Evolutionary conservation across 2,888 invertebrate genomes (phyloP).

Genomic region (Scaptomyza parva): DNA sequence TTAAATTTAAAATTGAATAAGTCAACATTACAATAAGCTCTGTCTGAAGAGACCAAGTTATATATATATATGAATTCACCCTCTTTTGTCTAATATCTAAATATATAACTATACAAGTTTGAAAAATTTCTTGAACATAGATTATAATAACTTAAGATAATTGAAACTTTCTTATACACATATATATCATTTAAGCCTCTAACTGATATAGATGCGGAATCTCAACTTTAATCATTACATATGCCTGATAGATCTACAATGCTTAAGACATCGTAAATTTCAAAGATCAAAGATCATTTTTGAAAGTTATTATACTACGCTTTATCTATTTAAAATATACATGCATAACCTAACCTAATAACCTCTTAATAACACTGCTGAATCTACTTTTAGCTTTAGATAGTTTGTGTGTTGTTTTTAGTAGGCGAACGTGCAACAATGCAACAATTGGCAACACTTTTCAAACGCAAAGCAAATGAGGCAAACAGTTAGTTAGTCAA

Average conservation of each 20-base stretch:
- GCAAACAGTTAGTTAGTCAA: not conserved
- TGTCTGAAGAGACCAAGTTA: too few species aligned
- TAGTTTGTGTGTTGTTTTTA: slow-evolving; percentile 18
- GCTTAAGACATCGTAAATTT: too few species aligned
- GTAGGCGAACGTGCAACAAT: slow-evolving; percentile 33
- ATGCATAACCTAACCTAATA: too few species aligned
- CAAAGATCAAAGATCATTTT: too few species aligned
- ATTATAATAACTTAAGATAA: not conserved
- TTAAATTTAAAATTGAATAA: slow-evolving; percentile 1
- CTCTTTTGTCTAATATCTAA: not conserved
- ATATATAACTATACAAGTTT: not conserved
- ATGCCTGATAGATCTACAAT: too few species aligned
- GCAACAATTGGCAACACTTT: slow-evolving; percentile 40
- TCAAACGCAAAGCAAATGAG: not conserved
- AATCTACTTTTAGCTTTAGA: too few species aligned
- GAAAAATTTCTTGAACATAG: not conserved
- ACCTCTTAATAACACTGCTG: too few species aligned
- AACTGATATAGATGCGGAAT: too few species aligned
- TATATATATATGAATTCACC: not conserved
- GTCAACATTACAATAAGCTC: not conserved
- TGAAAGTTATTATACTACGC: too few species aligned
- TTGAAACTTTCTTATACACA: too few species aligned
- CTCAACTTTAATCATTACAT: too few species aligned
- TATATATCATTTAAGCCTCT: not conserved
- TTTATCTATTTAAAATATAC: too few species aligned